These are phyloP conservation scores for Sanderia malayensis DNA, from an alignment of 30 jellyfish, hydroid and myxozoan genomes.

Conservation along the genomic window DNA sequence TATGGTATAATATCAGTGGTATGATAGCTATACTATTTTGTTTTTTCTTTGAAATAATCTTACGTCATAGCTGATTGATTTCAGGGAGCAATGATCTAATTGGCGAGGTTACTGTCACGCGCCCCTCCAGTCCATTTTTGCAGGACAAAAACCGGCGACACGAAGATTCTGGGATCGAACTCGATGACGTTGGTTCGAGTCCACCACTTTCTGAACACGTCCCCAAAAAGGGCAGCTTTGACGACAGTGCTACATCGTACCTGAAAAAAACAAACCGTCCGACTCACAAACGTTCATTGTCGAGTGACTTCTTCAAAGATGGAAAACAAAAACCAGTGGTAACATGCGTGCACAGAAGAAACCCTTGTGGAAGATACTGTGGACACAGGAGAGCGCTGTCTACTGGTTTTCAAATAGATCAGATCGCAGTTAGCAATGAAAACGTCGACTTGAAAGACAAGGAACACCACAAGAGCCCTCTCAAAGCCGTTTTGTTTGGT, in stretches of 20 bases:
- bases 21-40: too few relatives aligned
- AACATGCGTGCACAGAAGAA: slow-evolving; percentile 86
- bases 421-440: slow-evolving; percentile 25
- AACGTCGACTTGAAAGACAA: not conserved
- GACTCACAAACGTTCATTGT: slow-evolving; percentile 49
- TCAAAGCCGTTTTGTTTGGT: slow-evolving; percentile 41
- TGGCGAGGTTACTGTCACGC: slow-evolving; percentile 49
- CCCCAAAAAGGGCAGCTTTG: not conserved
- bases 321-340: slow-evolving; percentile 49
- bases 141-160: slow-evolving; percentile 15
- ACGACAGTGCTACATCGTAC: not conserved
- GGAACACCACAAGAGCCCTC: slow-evolving; percentile 20
- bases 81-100: slow-evolving; percentile 45
- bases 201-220: not conserved
- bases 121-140: slow-evolving; percentile 24
- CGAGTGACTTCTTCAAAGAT: slow-evolving; percentile 62
- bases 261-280: slow-evolving; percentile 13
- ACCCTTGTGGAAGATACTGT: slow-evolving; percentile 85
- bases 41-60: not conserved
- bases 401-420: slow-evolving; percentile 62
- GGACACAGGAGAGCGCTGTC: slow-evolving; percentile 95
- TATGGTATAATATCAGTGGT: too few relatives aligned
- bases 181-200: slow-evolving; percentile 17
- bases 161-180: slow-evolving; percentile 58
- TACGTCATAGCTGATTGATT: not conserved